A percentile compares a stretch with the other conserved stretches of the same genome.
phyloP scores from a whole-genome alignment of 2,113 vertebrate genomes.

The Beaufortia kweichowensis region DNA sequence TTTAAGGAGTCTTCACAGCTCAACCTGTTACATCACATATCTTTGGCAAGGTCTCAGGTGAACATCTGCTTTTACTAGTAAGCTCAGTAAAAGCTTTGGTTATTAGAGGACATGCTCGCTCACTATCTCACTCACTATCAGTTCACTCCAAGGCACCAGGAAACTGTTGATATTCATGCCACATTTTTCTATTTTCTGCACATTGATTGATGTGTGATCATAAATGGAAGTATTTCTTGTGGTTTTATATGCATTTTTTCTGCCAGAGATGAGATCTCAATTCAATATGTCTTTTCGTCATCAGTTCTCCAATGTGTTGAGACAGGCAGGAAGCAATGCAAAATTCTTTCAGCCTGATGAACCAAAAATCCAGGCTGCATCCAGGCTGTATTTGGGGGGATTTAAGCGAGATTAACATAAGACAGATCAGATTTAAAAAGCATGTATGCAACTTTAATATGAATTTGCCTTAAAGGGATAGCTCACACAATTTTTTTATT shows the following conservation, averaged over 20 bases:
- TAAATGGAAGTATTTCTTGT: constrained; percentile 11
- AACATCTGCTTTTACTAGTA: constrained; percentile 72
- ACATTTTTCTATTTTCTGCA: constrained; percentile 43
- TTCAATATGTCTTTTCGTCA: constrained; percentile 30
- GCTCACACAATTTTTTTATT: no score
- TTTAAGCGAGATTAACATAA: neutral
- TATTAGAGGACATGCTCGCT: constrained; percentile 44
- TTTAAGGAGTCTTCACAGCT: constrained; percentile 63
- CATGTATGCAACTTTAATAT: neutral
- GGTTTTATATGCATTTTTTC: constrained; percentile 27
- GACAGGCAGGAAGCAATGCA: neutral
- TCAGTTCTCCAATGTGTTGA: neutral
- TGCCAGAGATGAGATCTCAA: constrained; percentile 20
- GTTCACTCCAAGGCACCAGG: constrained; percentile 14
- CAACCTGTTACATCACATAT: constrained; percentile 71
- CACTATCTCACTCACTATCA: constrained; percentile 22
- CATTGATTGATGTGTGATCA: constrained; percentile 26
- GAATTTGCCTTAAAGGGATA: neutral
- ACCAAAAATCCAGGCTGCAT: neutral
- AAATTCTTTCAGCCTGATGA: neutral
- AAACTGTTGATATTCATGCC: constrained; percentile 35
- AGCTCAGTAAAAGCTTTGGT: constrained; percentile 60
- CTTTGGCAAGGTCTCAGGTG: constrained; percentile 62
- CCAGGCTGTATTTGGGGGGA: neutral
- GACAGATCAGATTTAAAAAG: neutral